These are phyloP conservation scores for Chiloscyllium punctatum DNA, from an alignment of 2,797 vertebrate genomes.

Conservation along the genomic window DNA sequence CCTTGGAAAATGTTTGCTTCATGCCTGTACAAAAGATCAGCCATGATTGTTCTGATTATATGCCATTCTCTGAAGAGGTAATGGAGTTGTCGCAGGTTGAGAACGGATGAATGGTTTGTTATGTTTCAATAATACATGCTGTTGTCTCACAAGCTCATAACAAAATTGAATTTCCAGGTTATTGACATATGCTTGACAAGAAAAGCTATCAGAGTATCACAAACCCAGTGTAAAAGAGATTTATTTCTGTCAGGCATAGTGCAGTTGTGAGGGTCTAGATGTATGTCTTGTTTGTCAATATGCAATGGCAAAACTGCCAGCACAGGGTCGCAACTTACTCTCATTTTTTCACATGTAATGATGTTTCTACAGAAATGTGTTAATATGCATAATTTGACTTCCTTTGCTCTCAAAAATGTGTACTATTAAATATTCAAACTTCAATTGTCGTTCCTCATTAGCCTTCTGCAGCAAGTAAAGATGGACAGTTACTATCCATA, in stretches of 20 bases:
- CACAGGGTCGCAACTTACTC: not conserved
- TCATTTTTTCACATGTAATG: not conserved
- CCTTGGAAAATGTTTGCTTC: not conserved
- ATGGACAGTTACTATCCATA: no score
- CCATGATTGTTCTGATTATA: constrained; percentile 30
- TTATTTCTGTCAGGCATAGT: constrained; percentile 24
- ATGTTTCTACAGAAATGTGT: not conserved
- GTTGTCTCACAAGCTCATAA: constrained; percentile 8
- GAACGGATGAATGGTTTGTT: constrained; percentile 26
- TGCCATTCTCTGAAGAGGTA: not conserved
- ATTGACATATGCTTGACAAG: constrained; percentile 1
- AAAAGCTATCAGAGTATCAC: constrained; percentile 25
- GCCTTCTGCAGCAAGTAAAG: not conserved
- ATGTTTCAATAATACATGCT: constrained; percentile 4
- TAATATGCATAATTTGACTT: not conserved
- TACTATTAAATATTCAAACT: not conserved
- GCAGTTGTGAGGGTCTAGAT: not conserved
- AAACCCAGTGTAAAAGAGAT: constrained; percentile 13
- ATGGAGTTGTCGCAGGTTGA: constrained; percentile 20
- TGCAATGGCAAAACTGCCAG: not conserved
- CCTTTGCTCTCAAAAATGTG: not conserved
- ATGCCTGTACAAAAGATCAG: not conserved
- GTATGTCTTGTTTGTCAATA: constrained; percentile 11
- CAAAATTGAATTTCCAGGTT: constrained; percentile 25
- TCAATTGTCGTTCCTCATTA: not conserved